Evolutionary conservation across 2,113 vertebrate species (phyloP).

Genomic region (Actenoides hombroni): DNA sequence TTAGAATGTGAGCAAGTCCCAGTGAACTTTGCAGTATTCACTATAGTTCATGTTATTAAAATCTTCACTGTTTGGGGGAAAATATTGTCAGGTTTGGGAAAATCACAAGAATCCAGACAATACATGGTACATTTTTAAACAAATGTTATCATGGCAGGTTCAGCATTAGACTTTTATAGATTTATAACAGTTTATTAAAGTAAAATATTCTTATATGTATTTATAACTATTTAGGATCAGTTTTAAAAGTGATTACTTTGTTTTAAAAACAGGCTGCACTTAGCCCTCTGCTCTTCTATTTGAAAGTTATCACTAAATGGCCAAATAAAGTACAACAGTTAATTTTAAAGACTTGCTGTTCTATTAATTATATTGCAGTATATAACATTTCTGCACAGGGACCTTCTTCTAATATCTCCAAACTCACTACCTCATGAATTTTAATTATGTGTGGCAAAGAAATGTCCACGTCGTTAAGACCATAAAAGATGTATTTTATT

Average conservation of each 20-base stretch:
- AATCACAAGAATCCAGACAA: background rate
- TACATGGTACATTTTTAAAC: background rate
- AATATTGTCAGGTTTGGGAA: background rate
- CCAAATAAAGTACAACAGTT: background rate
- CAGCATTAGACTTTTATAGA: background rate
- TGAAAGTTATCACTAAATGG: background rate
- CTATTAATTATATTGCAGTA: constrained; percentile 17
- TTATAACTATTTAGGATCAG: background rate
- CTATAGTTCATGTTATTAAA: background rate
- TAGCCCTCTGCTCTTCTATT: background rate
- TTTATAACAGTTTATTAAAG: background rate
- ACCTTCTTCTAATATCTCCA: background rate
- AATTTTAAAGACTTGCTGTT: background rate
- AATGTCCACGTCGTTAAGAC: background rate
- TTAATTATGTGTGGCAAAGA: background rate
- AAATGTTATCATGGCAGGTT: background rate
- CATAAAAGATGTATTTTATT: background rate
- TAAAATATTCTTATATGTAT: background rate
- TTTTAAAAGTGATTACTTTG: background rate
- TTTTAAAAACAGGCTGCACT: background rate
- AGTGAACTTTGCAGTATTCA: background rate
- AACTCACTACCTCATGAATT: constrained; percentile 1
- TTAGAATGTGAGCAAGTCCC: background rate
- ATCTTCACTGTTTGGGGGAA: background rate
- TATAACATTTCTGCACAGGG: background rate